A percentile compares a stretch with the other conserved stretches of the same genome.
These are phyloP conservation scores for Prinia subflava DNA, from an alignment of 2,113 vertebrate genomes.

Conservation along the genomic window DNA sequence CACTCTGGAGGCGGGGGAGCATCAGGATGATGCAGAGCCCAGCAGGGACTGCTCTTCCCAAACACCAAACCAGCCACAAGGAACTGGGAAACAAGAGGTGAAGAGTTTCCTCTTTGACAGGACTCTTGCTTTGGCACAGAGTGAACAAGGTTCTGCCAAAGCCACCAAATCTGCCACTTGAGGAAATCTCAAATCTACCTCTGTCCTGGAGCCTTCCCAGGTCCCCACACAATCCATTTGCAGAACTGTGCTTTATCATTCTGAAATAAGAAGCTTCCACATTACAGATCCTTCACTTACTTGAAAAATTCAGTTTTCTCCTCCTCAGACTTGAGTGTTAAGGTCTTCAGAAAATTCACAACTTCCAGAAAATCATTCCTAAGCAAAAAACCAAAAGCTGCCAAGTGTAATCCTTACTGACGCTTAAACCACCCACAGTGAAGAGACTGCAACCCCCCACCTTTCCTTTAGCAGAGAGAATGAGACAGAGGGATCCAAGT, in stretches of 20 bases:
- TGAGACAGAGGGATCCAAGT: not conserved
- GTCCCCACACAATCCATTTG: not conserved
- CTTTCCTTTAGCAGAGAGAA: not conserved
- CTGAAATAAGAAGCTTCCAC: not conserved
- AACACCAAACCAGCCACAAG: not conserved
- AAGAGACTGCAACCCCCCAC: not conserved
- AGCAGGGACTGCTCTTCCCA: not conserved
- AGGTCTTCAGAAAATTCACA: constrained; percentile 92
- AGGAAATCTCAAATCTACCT: not conserved
- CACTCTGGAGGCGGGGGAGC: not conserved
- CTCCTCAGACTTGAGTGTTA: constrained; percentile 94
- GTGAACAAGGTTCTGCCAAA: not conserved
- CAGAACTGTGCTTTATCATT: not conserved
- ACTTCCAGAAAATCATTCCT: constrained; percentile 98
- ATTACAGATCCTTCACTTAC: constrained; percentile 75
- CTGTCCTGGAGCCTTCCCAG: not conserved
- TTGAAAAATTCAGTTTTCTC: constrained; percentile 99
- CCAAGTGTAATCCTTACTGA: not conserved
- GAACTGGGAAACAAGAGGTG: not conserved
- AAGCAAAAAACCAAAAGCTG: not conserved
- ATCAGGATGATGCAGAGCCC: not conserved
- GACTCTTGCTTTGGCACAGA: not conserved
- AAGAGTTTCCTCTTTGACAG: not conserved
- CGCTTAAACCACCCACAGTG: not conserved
- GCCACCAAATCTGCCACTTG: not conserved